Base-by-base conservation (phyloP, 2,113 vertebrate genomes). In the Pyxicephalus adspersus region DNA sequence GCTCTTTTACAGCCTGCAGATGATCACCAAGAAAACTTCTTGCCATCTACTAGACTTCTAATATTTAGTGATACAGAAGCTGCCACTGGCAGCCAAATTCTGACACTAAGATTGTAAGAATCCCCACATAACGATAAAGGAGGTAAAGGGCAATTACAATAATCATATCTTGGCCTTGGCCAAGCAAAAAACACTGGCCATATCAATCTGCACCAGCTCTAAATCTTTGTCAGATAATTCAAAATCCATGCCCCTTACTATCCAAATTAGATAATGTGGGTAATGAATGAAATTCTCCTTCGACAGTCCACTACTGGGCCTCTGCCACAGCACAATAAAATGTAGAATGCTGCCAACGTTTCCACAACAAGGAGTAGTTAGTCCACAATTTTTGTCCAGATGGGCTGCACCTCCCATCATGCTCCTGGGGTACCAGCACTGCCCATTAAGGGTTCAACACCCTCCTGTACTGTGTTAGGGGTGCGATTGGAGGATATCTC, bases 391-490 rank as follows among this genome's bases (percentile, higher is more conserved):
- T 17, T 25, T n/a, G 19, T 51, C 16, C 52, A 61, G 25, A 38
- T 19, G 3, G 19, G 23, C 26, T 13, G n/a, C 5, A 34, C 4
- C 3, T 20, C 29, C 20, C 15, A 58, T 82, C 96, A 98, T 83
- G 97, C 97, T 6, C 98, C 98, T 0, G 98, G 97, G 23, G 98
- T 99, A 15, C 95, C 97, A 0, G 94, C 94, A 67, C 92, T 92
- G 65, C 88, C 94, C 86, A 97, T 95, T 9, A 98, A 95, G 0
- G 95, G 95, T 22, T 92, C 91, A 0, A 85, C 87, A 0, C 94
- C 91, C 0, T 96, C 94, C 0, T 57, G 81, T 1, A 54, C 38
- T 0, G 1, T 58, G 3, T 88, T 89, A 0, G 95, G 95, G 0
- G 91, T 95, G 74, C 89, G 92, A 85, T 87, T 92, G 86, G 89